Percentiles rank a stretch among this genome's conserved stretches.
Evolutionary conservation across 2,113 vertebrate genomes (phyloP).

Genomic region (Toxostoma redivivum): DNA sequence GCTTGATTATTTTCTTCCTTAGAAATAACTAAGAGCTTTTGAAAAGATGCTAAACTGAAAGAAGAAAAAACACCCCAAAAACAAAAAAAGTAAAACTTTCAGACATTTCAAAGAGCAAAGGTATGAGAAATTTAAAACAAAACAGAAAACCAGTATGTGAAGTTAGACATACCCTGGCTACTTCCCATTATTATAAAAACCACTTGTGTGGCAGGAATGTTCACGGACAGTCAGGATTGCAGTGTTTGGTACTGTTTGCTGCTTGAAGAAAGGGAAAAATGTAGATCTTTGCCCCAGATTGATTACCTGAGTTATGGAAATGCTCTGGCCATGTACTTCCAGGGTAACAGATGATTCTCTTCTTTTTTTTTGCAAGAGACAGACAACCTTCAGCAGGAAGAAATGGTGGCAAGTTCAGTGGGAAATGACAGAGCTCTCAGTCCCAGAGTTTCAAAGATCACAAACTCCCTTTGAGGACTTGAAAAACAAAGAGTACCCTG

Average conservation of each 20-base stretch:
- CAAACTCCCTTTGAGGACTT: neutral
- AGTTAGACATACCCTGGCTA: neutral
- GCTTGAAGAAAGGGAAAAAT: neutral
- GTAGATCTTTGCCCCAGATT: neutral
- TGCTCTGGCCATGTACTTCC: neutral
- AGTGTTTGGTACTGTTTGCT: neutral
- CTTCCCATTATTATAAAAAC: neutral
- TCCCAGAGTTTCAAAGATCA: neutral
- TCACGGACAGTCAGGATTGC: neutral
- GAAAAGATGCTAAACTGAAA: neutral
- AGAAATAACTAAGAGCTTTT: neutral
- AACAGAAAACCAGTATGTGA: neutral
- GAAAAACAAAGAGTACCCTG: conserved; percentile 13
- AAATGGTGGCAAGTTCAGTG: neutral
- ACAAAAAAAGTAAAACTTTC: neutral
- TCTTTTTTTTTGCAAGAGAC: neutral
- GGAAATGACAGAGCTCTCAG: neutral
- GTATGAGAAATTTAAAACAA: neutral
- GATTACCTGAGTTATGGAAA: neutral
- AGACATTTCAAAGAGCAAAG: neutral
- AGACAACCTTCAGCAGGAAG: neutral
- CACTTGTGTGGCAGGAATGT: neutral
- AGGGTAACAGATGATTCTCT: neutral
- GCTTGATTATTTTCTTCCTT: neutral
- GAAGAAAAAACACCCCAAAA: neutral